Evolutionary conservation across 1,140 invertebrate genomes (phyloP).

Genomic region (Ladona fulva): DNA sequence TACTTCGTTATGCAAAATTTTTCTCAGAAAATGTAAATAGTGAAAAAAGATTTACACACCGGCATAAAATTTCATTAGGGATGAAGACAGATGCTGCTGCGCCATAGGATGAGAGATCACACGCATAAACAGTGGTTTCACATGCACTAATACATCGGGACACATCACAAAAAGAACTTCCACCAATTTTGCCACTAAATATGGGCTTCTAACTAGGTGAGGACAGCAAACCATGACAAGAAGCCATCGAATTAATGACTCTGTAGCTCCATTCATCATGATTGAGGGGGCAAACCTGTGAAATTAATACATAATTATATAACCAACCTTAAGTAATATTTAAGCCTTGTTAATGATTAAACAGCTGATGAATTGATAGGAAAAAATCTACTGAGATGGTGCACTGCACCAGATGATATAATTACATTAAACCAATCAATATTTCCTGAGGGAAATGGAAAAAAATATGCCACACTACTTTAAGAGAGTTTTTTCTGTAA

Average conservation of each 20-base stretch:
- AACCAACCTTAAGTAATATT: too few species aligned
- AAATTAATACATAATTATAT: slow-evolving; percentile 25
- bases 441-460: too few species aligned
- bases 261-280: slow-evolving; percentile 66
- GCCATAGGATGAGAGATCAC: slow-evolving; percentile 83
- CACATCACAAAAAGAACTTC: slow-evolving; percentile 92
- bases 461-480: too few species aligned
- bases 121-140: slow-evolving; percentile 48
- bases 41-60: slow-evolving; percentile 30
- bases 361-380: too few species aligned
- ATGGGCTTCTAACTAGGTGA: slow-evolving; percentile 89
- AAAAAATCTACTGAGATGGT: too few species aligned
- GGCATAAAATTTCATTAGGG: slow-evolving; percentile 96
- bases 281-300: slow-evolving; percentile 66
- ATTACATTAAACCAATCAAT: too few species aligned
- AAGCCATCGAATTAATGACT: slow-evolving; percentile 78
- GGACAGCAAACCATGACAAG: slow-evolving; percentile 82
- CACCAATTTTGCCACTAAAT: slow-evolving; percentile 87
- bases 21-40: neutral
- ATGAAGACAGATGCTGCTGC: slow-evolving; percentile 67
- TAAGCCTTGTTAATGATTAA: too few species aligned
- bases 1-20: too few species aligned
- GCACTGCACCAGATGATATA: too few species aligned
- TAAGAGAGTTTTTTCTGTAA: too few species aligned
- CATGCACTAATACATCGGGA: slow-evolving; percentile 58